phyloP scores from a whole-genome alignment of 2,113 vertebrate genomes.

The Ivindomyrus marchei region DNA sequence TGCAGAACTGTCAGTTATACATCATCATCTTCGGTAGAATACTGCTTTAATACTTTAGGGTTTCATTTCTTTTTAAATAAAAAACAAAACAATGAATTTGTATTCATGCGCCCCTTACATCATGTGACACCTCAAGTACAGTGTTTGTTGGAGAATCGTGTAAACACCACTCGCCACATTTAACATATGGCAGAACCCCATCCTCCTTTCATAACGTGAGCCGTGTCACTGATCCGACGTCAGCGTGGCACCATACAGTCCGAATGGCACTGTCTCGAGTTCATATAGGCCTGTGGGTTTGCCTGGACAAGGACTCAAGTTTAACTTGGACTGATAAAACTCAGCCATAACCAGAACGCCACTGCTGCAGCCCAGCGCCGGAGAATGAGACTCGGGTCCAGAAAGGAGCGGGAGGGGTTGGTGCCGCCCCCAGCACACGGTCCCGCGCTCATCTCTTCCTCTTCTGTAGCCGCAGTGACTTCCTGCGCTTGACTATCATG shows the following conservation, averaged over 20 bases:
- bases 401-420: not conserved
- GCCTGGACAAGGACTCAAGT: not conserved
- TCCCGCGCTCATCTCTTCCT: conserved; percentile 77
- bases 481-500: conserved; percentile 86
- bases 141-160: not conserved
- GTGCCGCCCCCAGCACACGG: not conserved
- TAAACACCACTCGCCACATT: not conserved
- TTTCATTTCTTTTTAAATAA: not conserved
- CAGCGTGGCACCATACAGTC: not conserved
- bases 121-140: not conserved
- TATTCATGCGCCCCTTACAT: not conserved
- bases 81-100: not conserved
- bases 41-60: not conserved
- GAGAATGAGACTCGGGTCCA: not conserved
- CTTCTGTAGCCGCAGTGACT: conserved; percentile 83
- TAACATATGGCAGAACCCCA: not conserved
- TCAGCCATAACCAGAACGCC: conserved; percentile 12
- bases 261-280: not conserved
- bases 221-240: not conserved
- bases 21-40: not conserved
- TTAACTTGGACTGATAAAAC: conserved; percentile 35
- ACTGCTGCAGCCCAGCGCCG: not conserved
- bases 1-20: not conserved
- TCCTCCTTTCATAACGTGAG: not conserved
- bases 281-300: not conserved